Evolutionary conservation across 2,113 vertebrate species (phyloP).

Genomic region (Echinops telfairi): DNA sequence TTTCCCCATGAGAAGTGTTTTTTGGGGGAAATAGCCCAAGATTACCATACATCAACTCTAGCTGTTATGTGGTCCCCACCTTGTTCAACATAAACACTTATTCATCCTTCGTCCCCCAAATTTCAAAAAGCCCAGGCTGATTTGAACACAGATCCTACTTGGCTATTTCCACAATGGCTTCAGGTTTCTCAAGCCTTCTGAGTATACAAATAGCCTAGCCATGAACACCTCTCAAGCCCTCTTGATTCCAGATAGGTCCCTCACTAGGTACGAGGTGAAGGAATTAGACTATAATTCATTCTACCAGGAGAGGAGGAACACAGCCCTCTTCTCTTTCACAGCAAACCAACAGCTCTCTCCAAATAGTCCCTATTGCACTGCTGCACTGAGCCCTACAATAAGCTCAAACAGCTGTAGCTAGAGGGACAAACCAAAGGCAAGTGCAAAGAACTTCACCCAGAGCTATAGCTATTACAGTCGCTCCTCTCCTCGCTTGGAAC

Average conservation of each 20-base stretch:
- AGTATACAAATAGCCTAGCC: not conserved
- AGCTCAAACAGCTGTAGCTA: not conserved
- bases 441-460: not conserved
- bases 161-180: not conserved
- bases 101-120: not conserved
- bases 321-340: not conserved
- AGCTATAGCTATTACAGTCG: not conserved
- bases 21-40: not conserved
- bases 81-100: not conserved
- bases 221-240: not conserved
- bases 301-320: not conserved
- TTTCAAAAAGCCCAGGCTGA: not conserved
- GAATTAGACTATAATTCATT: not conserved
- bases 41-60: not conserved
- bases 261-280: not conserved
- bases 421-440: not conserved
- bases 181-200: not conserved
- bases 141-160: not conserved
- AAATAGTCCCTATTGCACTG: not conserved
- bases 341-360: not conserved
- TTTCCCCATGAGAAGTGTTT: not conserved
- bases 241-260: not conserved
- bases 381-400: rapidly evolving
- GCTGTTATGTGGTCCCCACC: not conserved
- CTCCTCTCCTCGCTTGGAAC: not conserved